A percentile compares a stretch with the other conserved stretches of the same genome.
phyloP scores from a whole-genome alignment of 2,113 vertebrate species.

The Octodon degus region DNA sequence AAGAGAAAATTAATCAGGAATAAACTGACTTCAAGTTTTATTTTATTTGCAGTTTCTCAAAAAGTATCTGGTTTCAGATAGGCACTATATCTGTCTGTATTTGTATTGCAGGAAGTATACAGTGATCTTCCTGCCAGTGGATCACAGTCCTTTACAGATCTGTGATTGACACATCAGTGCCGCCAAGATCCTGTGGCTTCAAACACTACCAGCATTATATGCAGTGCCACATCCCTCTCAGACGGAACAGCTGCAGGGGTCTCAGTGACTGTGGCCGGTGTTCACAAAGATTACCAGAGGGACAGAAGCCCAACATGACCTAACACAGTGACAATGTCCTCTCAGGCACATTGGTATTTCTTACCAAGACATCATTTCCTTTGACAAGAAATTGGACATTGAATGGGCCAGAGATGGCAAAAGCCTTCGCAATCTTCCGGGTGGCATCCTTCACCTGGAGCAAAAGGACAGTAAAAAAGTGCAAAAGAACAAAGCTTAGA shows the following conservation, averaged over 20 bases:
- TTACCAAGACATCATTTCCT: constrained; percentile 97
- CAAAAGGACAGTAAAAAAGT: constrained; percentile 50
- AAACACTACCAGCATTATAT: constrained; percentile 18
- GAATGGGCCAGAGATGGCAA: constrained; percentile 97
- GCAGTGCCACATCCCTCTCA: background rate
- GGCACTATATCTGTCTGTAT: background rate
- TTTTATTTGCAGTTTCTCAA: background rate
- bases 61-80: background rate
- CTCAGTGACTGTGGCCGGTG: background rate
- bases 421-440: constrained; percentile 93
- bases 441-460: constrained; percentile 93
- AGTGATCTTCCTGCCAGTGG: constrained; percentile 32
- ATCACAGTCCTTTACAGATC: constrained; percentile 14
- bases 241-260: background rate
- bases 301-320: background rate
- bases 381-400: constrained; percentile 97
- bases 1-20: background rate
- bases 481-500: background rate
- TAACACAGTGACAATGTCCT: background rate
- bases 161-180: constrained; percentile 56
- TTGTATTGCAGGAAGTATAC: background rate
- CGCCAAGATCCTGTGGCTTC: background rate
- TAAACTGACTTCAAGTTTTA: background rate
- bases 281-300: background rate
- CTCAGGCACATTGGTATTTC: constrained; percentile 42